Conservation (phyloP, 2,113 vertebrate genomes). For the Tetrao urogallus region DNA sequence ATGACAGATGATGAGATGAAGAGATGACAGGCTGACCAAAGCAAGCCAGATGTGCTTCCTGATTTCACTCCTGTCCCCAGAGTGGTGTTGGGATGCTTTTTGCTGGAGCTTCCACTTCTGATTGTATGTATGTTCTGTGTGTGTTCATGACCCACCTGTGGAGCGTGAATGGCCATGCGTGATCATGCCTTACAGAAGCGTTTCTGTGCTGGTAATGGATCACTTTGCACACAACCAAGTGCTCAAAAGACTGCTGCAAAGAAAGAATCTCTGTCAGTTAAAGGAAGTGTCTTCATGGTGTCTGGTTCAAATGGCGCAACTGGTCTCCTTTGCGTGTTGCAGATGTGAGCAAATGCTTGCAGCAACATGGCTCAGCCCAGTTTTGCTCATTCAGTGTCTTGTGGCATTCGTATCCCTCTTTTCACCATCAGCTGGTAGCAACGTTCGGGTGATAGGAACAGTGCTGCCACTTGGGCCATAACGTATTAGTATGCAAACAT, state of each 20-base stretch:
- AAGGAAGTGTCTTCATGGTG: neutral
- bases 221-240: neutral
- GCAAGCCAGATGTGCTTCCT: constrained; percentile 21
- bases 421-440: neutral
- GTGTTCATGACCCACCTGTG: neutral
- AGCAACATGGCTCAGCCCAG: neutral
- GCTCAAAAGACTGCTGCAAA: neutral
- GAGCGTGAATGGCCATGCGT: accelerated
- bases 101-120: constrained; percentile 25
- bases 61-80: neutral
- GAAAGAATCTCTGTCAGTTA: neutral
- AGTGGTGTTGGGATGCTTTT: neutral
- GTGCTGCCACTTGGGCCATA: neutral
- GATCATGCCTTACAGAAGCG: neutral
- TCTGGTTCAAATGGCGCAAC: neutral
- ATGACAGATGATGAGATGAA: too few relatives aligned
- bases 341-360: neutral
- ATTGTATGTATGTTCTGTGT: neutral
- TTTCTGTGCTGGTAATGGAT: neutral
- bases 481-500: constrained; percentile 3
- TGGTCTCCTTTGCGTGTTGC: neutral
- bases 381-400: neutral
- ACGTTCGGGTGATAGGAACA: neutral
- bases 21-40: constrained; percentile 19
- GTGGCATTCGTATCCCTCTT: neutral